Base-by-base conservation (phyloP, 2,888 invertebrate species). In the Apamea sordens region DNA sequence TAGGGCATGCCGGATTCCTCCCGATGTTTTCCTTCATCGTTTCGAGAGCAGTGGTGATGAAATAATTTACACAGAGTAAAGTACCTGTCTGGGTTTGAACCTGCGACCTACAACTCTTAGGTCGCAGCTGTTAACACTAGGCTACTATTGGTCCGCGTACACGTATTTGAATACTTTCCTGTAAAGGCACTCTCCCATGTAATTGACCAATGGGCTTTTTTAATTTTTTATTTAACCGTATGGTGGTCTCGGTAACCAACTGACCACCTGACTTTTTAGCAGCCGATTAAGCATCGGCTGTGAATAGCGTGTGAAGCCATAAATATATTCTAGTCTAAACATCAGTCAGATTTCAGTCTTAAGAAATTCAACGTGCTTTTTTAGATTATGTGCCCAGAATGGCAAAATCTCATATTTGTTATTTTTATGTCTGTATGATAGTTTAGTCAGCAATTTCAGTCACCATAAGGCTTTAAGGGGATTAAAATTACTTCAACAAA, bases 211-310 rank as follows among this genome's bases (percentile, higher is more conserved):
- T 11, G 21, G 0, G n/a, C n/a, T n/a, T n/a, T n/a, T n/a, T n/a
- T n/a, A n/a, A n/a, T n/a, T n/a, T n/a, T n/a, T n/a, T n/a, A n/a
- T n/a, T n/a, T n/a, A n/a, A n/a, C 69, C 47, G 4, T 32, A 47
- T 68, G 47, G n/a, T 68, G 47, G n/a, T 8, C 36, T 21, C 21
- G 5, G 8, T 73, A 47, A 36, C 47, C 47, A 69, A n/a, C 69
- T 69, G 36, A 36, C 50, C 36, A n/a, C 36, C 50, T 50, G n/a
- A 71, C 36, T 70, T 70, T 73, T 67, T 24, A 68, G 24, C 44
- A 47, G 8, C 41, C 7, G n/a, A 73, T 68, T 32, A 6, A 67
- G 24, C 10, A 44, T 28, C 6, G 2, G 5, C 13, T 5, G 10
- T 6, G 11, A 32, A 47, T 10, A 24, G n/a, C 7, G 7, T n/a